Evolutionary conservation across 1,140 invertebrate species (phyloP).

Genomic region (Himalopsyche phryganea): DNA sequence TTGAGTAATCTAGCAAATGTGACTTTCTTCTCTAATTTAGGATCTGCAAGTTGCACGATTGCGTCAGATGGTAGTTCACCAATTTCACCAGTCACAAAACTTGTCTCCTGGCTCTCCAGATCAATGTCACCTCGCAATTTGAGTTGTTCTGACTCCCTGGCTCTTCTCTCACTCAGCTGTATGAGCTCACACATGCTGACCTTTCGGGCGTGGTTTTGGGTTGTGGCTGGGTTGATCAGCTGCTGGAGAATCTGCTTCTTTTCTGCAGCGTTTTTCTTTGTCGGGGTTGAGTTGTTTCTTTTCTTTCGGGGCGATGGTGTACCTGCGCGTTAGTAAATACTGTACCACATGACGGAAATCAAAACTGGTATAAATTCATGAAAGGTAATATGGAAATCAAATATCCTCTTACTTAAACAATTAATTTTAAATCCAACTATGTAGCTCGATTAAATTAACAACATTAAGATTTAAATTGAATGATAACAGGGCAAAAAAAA

Average conservation of each 20-base stretch:
- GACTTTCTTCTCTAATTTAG: slow-evolving; percentile 70
- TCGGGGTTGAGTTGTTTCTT: slow-evolving; percentile 68
- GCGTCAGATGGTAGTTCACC: slow-evolving; percentile 45
- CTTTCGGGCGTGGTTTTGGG: slow-evolving; percentile 52
- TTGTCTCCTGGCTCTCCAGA: slow-evolving; percentile 55
- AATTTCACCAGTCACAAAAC: slow-evolving; percentile 45
- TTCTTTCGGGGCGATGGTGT: slow-evolving; percentile 68
- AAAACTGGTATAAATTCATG: slow-evolving; percentile 1
- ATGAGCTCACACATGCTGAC: slow-evolving; percentile 66
- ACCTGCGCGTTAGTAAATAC: slow-evolving; percentile 47
- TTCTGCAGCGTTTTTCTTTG: slow-evolving; percentile 65
- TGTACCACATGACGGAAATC: slow-evolving; percentile 17
- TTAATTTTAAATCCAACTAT: no score
- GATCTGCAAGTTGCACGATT: slow-evolving; percentile 55
- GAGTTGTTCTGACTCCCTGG: slow-evolving; percentile 28
- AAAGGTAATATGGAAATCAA: no score
- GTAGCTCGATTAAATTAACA: no score
- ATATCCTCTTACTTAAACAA: no score
- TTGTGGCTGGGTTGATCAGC: slow-evolving; percentile 55
- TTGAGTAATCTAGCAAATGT: slow-evolving; percentile 70
- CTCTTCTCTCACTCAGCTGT: slow-evolving; percentile 61
- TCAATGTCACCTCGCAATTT: slow-evolving; percentile 37
- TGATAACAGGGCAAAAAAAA: no score
- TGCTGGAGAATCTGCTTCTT: slow-evolving; percentile 74
- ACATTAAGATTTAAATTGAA: no score